These are phyloP conservation scores for Oreochromis mossambicus DNA, from an alignment of 2,797 vertebrate genomes.

Conservation along the genomic window DNA sequence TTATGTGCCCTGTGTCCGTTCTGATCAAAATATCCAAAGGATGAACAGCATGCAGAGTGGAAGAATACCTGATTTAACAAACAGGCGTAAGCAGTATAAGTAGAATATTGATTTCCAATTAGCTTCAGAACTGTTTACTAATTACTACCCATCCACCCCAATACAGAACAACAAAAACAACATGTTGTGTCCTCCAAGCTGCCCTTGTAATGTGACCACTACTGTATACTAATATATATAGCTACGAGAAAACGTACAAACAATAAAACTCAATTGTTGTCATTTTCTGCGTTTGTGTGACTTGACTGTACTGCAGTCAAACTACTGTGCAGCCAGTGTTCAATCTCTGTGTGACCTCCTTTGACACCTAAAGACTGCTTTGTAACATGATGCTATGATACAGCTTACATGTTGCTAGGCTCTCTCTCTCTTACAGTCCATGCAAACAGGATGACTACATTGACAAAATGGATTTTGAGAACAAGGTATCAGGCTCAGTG, in stretches of 20 bases:
- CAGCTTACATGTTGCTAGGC: constrained; percentile 66
- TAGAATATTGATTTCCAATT: constrained; percentile 27
- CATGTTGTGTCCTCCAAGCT: neutral
- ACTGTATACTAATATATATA: neutral
- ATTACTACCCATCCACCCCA: neutral
- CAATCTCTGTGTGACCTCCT: constrained; percentile 61
- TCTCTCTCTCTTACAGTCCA: constrained; percentile 39
- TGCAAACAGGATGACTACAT: constrained; percentile 58
- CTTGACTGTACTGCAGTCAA: constrained; percentile 6
- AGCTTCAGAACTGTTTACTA: neutral
- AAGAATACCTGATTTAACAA: neutral
- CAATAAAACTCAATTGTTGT: neutral
- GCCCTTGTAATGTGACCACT: neutral
- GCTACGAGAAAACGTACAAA: neutral
- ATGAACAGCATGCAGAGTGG: neutral
- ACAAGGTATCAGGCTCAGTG: constrained; percentile 42
- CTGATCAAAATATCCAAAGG: constrained; percentile 15
- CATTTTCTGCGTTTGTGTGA: neutral
- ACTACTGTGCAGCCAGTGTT: constrained; percentile 39
- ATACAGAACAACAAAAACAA: neutral
- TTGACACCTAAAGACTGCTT: constrained; percentile 58
- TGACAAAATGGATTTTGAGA: constrained; percentile 47
- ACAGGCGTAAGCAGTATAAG: neutral
- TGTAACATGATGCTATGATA: constrained; percentile 65
- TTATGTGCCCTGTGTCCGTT: constrained; percentile 1